Evolutionary conservation across 2,797 vertebrate species (phyloP).

Genomic region (Pterois miles): DNA sequence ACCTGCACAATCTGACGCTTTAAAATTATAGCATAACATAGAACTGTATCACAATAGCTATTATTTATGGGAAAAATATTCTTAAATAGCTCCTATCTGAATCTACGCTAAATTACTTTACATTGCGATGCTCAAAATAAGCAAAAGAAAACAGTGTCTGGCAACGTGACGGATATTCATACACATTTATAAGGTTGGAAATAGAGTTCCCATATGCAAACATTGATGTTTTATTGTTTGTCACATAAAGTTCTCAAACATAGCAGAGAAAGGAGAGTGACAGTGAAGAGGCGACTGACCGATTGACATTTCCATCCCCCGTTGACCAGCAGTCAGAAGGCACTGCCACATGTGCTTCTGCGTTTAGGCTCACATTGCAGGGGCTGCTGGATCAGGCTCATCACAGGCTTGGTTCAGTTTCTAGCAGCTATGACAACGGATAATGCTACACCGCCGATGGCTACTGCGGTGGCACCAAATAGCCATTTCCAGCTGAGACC

Average conservation of each 20-base stretch:
- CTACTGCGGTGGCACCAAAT: conserved; percentile 94
- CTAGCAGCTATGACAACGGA: conserved; percentile 97
- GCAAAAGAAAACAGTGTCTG: conserved; percentile 43
- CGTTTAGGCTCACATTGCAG: conserved; percentile 34
- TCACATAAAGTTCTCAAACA: conserved; percentile 70
- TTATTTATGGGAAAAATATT: conserved; percentile 6
- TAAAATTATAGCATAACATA: conserved; percentile 37
- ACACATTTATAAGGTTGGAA: conserved; percentile 47
- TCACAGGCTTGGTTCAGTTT: conserved; percentile 81
- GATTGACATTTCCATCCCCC: conserved; percentile 20
- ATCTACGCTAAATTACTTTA: conserved; percentile 31
- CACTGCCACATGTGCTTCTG: conserved; percentile 56
- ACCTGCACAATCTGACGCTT: conserved; percentile 30
- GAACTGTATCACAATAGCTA: conserved; percentile 35
- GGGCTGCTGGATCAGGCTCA: conserved; percentile 31
- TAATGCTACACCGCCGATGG: conserved; percentile 95
- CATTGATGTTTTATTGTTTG: conserved; percentile 38
- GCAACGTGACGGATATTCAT: conserved; percentile 45
- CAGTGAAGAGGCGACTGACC: conserved; percentile 45
- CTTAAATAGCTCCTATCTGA: conserved; percentile 28
- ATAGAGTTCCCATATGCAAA: conserved; percentile 38
- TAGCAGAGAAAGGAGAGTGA: conserved; percentile 69
- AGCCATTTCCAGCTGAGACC: conserved; percentile 98
- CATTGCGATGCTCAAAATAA: conserved; percentile 28
- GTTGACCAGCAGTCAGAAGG: conserved; percentile 46